These are phyloP conservation scores for Apodemia zela DNA, from an alignment of 2,888 invertebrate genomes.

Conservation along the genomic window DNA sequence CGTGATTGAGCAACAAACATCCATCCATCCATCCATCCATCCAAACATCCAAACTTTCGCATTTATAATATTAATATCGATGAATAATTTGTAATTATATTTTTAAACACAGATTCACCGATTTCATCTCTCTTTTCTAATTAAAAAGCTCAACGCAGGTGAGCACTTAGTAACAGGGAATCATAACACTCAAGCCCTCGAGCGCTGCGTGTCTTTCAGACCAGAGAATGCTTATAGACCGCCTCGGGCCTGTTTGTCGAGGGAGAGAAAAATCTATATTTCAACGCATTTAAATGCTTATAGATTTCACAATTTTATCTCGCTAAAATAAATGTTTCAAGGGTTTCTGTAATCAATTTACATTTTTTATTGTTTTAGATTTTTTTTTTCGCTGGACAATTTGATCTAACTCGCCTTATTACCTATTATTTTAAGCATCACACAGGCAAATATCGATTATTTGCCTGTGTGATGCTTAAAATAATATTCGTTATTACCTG, in stretches of 20 bases:
- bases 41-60: too few species aligned
- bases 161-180: conserved; percentile 60
- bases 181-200: conserved; percentile 47
- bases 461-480: too few species aligned
- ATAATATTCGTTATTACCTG: too few species aligned
- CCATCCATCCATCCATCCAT: too few species aligned
- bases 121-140: conserved; percentile 42
- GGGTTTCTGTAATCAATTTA: too few species aligned
- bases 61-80: too few species aligned
- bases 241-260: conserved; percentile 44
- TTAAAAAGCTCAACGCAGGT: conserved; percentile 64
- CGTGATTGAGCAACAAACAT: too few species aligned
- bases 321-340: background rate
- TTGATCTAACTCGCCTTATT: too few species aligned
- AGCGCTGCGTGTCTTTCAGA: conserved; percentile 39
- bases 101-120: background rate
- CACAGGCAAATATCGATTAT: too few species aligned
- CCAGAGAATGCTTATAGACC: conserved; percentile 40
- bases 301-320: background rate
- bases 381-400: too few species aligned
- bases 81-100: background rate
- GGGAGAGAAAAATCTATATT: conserved; percentile 41
- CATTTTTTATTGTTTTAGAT: too few species aligned
- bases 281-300: conserved; percentile 20
- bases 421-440: too few species aligned